Base-by-base conservation (phyloP, 2,113 vertebrate species). In the Phainopepla nitens region DNA sequence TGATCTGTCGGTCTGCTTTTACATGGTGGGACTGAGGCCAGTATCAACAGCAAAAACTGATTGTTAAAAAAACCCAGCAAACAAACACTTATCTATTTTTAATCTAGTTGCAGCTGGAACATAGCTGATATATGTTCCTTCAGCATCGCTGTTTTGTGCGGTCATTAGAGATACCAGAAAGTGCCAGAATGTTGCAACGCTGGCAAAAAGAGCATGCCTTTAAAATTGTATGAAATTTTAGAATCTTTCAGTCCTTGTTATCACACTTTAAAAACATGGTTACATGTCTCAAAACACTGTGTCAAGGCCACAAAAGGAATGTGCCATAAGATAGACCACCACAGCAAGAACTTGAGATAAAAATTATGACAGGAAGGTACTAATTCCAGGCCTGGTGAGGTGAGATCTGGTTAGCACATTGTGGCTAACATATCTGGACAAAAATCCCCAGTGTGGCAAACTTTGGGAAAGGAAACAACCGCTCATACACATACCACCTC, bases 11-110 rank as follows among this genome's bases (percentile, higher is more conserved):
- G 13, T 56, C 17, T 61, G 10, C 15, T 73, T 69, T 69, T 56
- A 16, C 1, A 0, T 15, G 2, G 17, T 33, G 56, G 27, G 10
- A 42, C 23, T 42, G 27, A 51, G 11, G 8, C 15, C 2, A 1
- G 33, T 72, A 17, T 9, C 28, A 12, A n/a, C 14, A 62, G 45
- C 33, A 58, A 54, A 39, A 25, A 22, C 10, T 23, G 3, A 20
- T 50, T 77, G 20, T 50, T 36, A 36, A 61, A 61, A 28, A 35
- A n/a, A 25, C n/a, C 0, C 4, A 13, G 3, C 1, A 14, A 42
- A 21, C 7, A 5, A 25, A 14, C 3, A 8, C 2, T n/a, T 45
- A 5, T 3, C 7, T 45, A 42, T 39, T 80, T 90, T 93, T 39
- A 64, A 27, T 28, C 3, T 33, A 61, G 8, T 62, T 85, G 39